phyloP scores from a whole-genome alignment of 2,113 vertebrate species.

The Lepidothrix coronata region DNA sequence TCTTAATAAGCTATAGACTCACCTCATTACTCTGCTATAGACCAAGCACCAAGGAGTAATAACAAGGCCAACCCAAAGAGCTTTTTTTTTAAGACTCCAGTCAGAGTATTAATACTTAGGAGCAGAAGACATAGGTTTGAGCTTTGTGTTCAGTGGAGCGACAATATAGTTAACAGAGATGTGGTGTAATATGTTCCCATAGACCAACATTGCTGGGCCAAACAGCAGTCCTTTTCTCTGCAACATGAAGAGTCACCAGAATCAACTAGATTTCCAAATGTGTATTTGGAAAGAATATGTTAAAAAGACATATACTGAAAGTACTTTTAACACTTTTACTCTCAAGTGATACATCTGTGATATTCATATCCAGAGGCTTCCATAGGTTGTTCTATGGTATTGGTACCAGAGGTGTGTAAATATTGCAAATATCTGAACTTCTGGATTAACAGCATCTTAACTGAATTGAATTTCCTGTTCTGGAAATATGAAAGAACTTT shows the following conservation, averaged over 20 bases:
- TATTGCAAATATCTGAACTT: constrained; percentile 6
- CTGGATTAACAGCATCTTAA: constrained; percentile 33
- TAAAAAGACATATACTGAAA: not conserved
- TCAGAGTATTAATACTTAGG: not conserved
- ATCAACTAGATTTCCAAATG: not conserved
- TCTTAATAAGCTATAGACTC: not conserved
- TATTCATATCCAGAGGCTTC: not conserved
- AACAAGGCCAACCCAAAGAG: not conserved
- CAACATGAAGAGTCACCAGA: not conserved
- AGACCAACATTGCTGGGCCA: not conserved
- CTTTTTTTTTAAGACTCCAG: not conserved
- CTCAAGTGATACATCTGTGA: not conserved
- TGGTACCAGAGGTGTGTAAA: not conserved
- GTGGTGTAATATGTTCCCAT: not conserved
- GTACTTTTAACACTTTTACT: not conserved
- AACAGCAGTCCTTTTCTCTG: not conserved
- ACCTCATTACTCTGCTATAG: not conserved
- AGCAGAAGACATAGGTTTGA: not conserved
- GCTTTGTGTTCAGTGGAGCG: not conserved
- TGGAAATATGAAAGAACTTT: constrained; percentile 43
- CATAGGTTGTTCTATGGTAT: not conserved
- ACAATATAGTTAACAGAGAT: not conserved
- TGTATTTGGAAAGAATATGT: not conserved
- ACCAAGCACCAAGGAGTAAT: not conserved
- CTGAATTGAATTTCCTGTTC: constrained; percentile 35